Evolutionary conservation across 2,113 vertebrate species (phyloP).

Genomic region (Noturus placidus): DNA sequence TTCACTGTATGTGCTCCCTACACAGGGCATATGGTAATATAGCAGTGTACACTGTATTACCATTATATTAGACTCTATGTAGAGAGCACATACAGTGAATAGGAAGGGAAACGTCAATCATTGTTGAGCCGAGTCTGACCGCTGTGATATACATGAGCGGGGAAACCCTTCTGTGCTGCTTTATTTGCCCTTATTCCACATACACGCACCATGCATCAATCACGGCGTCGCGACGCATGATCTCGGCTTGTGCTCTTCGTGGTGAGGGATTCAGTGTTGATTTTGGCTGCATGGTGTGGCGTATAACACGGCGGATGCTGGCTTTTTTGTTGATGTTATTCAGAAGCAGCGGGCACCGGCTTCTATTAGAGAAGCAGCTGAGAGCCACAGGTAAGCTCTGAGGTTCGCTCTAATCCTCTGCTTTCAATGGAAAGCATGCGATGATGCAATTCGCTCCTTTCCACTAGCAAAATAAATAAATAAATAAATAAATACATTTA

Average conservation of each 20-base stretch:
- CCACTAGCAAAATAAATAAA: conserved; percentile 19
- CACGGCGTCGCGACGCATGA: neutral
- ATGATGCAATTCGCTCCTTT: conserved; percentile 37
- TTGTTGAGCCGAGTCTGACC: neutral
- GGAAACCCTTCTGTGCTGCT: conserved; percentile 1
- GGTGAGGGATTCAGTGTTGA: neutral
- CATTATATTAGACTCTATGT: neutral
- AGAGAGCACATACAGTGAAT: neutral
- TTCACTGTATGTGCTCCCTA: too few species aligned
- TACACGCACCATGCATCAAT: neutral
- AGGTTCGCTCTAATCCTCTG: conserved; percentile 58
- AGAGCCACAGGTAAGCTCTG: conserved; percentile 59
- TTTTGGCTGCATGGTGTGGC: neutral
- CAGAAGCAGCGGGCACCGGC: conserved; percentile 43
- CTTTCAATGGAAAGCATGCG: conserved; percentile 55
- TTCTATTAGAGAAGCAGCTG: conserved; percentile 47
- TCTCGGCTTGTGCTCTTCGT: neutral
- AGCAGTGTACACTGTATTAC: too few species aligned
- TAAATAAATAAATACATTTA: neutral
- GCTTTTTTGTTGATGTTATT: conserved; percentile 44
- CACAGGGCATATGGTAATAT: too few species aligned
- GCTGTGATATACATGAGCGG: neutral
- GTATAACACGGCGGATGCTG: neutral
- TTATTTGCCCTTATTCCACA: neutral
- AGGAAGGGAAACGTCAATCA: neutral